Base-by-base conservation (phyloP, 2,113 vertebrate genomes). In the Hystrix cristata region DNA sequence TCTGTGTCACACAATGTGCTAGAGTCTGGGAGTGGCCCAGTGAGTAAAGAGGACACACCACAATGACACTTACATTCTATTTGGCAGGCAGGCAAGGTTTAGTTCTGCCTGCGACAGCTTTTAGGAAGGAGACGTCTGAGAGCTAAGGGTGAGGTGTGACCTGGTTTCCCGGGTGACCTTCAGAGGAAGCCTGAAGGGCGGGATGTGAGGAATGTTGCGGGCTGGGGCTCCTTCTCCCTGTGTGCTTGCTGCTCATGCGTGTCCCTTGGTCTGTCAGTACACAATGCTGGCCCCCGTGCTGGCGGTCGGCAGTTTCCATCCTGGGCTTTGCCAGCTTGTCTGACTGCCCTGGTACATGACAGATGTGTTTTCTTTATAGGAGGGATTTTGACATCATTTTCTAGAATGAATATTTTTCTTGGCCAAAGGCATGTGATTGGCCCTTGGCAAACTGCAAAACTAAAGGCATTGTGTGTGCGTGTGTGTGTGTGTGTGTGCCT, bases 361-460 rank as follows among this genome's bases (percentile, higher is more conserved):
- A 92, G 65, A 90, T 96, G 90, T 2, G 27, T 74, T 60, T 80
- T 84, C 85, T 94, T 60, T 84, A 2, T 38, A 31, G 82, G 60
- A 90, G 15, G 25, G 14, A 11, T 51, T 85, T 86, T 53, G 95
- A 97, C 69, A 71, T 64, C 55, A 5, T 78, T 86, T 93, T 69
- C 43, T 15, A 64, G 51, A 67, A 83, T 69, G 86, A 53, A 57
- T 78, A 48, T 92, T 92, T 67, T 92, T 64, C 60, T 60, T n/a
- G 38, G 87, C 48, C 9, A 78, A 71, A 86, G 76, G 27, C 25
- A 81, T 92, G 53, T 0, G 46, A 81, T 87, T 67, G 48, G 55
- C 60, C 65, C 16, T 72, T 67, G 81, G 81, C 81, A 60, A 85
- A 53, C 7, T 55, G 7, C 43, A 92, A 85, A 51, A 60, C 25